phyloP scores from a whole-genome alignment of 2,113 vertebrate species.

The Chunga burmeisteri region DNA sequence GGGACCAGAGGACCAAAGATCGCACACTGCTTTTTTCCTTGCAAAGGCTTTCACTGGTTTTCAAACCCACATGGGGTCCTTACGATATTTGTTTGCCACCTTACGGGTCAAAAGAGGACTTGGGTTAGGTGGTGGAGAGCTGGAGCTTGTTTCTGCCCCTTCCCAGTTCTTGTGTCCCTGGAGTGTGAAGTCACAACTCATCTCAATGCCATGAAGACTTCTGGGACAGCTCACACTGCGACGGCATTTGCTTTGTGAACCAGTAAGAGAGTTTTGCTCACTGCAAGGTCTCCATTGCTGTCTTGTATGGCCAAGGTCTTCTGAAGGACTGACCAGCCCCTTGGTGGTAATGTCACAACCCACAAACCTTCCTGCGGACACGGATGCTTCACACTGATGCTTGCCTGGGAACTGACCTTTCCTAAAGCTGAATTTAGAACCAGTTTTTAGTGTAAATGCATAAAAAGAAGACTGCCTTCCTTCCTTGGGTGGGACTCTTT shows the following conservation, averaged over 20 bases:
- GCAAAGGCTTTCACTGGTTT: background rate
- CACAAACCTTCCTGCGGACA: background rate
- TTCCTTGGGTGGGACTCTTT: conserved; percentile 55
- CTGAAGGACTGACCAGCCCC: background rate
- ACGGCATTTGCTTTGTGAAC: background rate
- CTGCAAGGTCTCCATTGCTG: background rate
- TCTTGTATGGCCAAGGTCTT: rapidly evolving
- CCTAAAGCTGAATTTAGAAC: conserved; percentile 27
- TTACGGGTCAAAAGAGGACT: background rate
- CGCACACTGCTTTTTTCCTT: background rate
- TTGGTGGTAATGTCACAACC: background rate
- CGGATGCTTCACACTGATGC: background rate
- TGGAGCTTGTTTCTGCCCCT: background rate
- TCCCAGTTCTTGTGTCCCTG: background rate
- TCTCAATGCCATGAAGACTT: background rate
- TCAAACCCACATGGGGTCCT: background rate
- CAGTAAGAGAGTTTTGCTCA: background rate
- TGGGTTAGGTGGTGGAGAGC: background rate
- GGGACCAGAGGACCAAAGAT: background rate
- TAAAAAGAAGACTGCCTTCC: conserved; percentile 31
- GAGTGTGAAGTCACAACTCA: background rate
- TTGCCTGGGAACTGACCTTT: conserved; percentile 32
- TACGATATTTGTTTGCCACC: background rate
- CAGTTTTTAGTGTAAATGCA: background rate
- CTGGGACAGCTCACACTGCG: background rate